These are phyloP conservation scores for Hycleus cichorii DNA, from an alignment of 1,140 invertebrate species.

Conservation along the genomic window DNA sequence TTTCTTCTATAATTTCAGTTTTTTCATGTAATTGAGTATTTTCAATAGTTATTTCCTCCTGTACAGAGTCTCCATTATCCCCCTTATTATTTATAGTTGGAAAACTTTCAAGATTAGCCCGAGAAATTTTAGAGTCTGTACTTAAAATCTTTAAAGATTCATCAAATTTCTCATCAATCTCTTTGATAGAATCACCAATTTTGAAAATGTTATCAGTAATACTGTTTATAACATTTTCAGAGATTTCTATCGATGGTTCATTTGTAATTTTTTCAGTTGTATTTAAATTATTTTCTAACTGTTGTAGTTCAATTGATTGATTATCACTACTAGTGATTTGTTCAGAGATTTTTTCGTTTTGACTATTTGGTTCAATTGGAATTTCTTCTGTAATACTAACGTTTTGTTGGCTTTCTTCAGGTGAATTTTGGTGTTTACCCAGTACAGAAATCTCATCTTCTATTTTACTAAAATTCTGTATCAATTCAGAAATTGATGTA, in stretches of 20 bases:
- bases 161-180: too few relatives aligned
- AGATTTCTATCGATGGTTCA: background rate
- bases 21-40: too few relatives aligned
- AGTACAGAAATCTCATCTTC: constrained; percentile 26
- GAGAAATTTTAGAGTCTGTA: too few relatives aligned
- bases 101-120: too few relatives aligned
- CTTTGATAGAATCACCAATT: too few relatives aligned
- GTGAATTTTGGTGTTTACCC: constrained; percentile 12
- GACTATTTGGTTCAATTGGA: background rate
- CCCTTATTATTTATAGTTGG: too few relatives aligned
- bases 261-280: background rate
- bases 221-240: too few relatives aligned
- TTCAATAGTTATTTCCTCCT: too few relatives aligned
- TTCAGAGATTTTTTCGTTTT: background rate
- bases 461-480: constrained; percentile 30
- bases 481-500: constrained; percentile 28
- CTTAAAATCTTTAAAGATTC: too few relatives aligned
- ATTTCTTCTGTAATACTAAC: background rate
- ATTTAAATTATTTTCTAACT: background rate
- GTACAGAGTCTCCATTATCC: too few relatives aligned
- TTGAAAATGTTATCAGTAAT: too few relatives aligned
- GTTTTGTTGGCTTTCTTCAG: background rate
- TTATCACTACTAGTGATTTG: background rate
- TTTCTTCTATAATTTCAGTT: background rate
- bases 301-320: background rate